Evolutionary conservation across 1,140 invertebrate species (phyloP).

Genomic region (Bicyclus anynana): DNA sequence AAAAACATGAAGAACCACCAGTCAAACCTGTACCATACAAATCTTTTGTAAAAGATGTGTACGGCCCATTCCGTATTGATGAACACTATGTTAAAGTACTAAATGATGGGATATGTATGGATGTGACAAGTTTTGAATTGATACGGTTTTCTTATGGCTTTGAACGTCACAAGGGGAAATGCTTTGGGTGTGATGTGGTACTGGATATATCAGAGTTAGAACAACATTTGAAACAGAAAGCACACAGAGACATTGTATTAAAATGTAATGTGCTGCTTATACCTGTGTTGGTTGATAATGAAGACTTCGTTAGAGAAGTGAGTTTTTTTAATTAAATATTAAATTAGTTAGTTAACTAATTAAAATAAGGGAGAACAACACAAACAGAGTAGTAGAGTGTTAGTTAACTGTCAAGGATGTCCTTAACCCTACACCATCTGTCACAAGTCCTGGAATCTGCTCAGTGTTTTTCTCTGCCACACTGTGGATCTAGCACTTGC

Average conservation of each 20-base stretch:
- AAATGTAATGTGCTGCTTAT: slow-evolving; percentile 16
- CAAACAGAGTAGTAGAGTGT: too few species aligned
- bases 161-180: slow-evolving; percentile 24
- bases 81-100: neutral
- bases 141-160: slow-evolving; percentile 1
- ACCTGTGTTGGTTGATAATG: slow-evolving; percentile 8
- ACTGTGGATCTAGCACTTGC: too few species aligned
- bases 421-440: too few species aligned
- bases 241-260: slow-evolving; percentile 35
- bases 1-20: slow-evolving; percentile 9
- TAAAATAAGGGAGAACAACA: too few species aligned
- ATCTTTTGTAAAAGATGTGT: slow-evolving; percentile 3
- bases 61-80: slow-evolving; percentile 11
- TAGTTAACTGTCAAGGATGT: too few species aligned
- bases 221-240: slow-evolving; percentile 27
- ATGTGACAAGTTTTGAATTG: slow-evolving; percentile 28
- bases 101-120: slow-evolving; percentile 19
- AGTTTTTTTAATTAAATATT: slow-evolving; percentile 4
- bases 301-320: slow-evolving; percentile 48
- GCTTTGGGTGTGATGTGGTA: slow-evolving; percentile 35
- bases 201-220: slow-evolving; percentile 14
- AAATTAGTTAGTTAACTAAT: too few species aligned
- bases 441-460: too few species aligned
- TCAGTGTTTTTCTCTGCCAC: too few species aligned
- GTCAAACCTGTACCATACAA: slow-evolving; percentile 12